Percentiles rank a stretch among this genome's conserved stretches.
These are phyloP conservation scores for Todus mexicanus DNA, from an alignment of 2,797 vertebrate species.

Conservation along the genomic window DNA sequence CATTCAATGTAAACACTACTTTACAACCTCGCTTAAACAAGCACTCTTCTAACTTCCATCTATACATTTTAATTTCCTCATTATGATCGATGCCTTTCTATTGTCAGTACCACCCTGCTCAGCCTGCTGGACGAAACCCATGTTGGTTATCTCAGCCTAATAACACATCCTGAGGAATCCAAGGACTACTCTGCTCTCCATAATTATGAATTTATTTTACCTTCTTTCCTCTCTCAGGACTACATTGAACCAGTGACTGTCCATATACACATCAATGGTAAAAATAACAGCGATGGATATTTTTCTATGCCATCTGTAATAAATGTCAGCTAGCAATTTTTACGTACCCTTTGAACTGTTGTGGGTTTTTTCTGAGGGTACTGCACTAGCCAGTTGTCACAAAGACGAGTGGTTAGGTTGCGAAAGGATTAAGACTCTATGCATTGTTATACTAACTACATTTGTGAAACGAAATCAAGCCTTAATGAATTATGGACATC, in stretches of 20 bases:
- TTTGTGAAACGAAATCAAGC: conserved; percentile 46
- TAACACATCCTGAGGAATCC: background rate
- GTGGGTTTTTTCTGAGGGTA: background rate
- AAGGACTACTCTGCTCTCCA: background rate
- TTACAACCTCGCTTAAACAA: background rate
- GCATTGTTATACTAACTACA: conserved; percentile 34
- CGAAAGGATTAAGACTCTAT: background rate
- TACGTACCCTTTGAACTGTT: background rate
- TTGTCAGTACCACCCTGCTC: background rate
- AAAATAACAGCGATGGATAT: background rate
- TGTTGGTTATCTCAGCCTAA: background rate
- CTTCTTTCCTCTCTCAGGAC: background rate
- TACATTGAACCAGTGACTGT: background rate
- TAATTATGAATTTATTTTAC: background rate
- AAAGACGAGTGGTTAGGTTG: conserved; percentile 19
- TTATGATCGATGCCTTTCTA: background rate
- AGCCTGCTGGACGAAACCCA: background rate
- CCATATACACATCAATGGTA: background rate
- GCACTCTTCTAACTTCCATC: background rate
- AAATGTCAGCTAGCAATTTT: background rate
- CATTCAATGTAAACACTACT: background rate
- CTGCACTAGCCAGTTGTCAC: background rate
- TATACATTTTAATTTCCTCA: background rate
- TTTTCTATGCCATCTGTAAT: background rate
- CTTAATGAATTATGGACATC: conserved; percentile 19